A percentile compares a stretch with the other conserved stretches of the same genome.
phyloP scores from a whole-genome alignment of 2,113 vertebrate species.

The Lagenorhynchus albirostris region DNA sequence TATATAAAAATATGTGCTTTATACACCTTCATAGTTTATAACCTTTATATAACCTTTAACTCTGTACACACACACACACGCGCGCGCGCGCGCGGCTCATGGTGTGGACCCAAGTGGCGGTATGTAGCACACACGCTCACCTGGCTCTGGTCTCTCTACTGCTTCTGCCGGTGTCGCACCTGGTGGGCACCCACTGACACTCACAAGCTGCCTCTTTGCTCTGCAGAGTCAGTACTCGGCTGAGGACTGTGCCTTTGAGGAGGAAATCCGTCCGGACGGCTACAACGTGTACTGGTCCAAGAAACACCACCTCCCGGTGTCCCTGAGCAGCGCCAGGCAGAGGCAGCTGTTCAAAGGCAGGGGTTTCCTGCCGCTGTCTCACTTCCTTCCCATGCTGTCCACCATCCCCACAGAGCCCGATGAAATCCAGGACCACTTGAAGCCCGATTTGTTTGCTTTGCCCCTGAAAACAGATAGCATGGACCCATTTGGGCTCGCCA shows the following conservation, averaged over 20 bases:
- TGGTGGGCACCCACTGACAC: rapidly evolving
- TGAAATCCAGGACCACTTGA: conserved; percentile 48
- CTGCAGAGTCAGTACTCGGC: conserved; percentile 85
- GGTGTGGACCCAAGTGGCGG: not conserved
- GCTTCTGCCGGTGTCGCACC: too few relatives aligned
- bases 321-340: conserved; percentile 87
- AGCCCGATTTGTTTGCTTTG: conserved; percentile 44
- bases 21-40: not conserved
- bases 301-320: conserved; percentile 84
- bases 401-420: conserved; percentile 42
- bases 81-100: rapidly evolving
- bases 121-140: rapidly evolving
- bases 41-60: too few relatives aligned
- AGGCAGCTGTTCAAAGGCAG: conserved; percentile 82
- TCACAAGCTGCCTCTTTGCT: not conserved
- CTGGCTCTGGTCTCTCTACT: rapidly evolving
- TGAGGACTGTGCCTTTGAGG: conserved; percentile 93
- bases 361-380: conserved; percentile 84
- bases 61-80: rapidly evolving
- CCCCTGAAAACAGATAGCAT: conserved; percentile 85
- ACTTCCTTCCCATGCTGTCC: conserved; percentile 91
- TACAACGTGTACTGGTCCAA: conserved; percentile 91
- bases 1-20: not conserved
- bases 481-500: conserved; percentile 89
- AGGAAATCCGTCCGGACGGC: conserved; percentile 88